phyloP scores from a whole-genome alignment of 2,113 vertebrate species.

The Oostethus manadensis region DNA sequence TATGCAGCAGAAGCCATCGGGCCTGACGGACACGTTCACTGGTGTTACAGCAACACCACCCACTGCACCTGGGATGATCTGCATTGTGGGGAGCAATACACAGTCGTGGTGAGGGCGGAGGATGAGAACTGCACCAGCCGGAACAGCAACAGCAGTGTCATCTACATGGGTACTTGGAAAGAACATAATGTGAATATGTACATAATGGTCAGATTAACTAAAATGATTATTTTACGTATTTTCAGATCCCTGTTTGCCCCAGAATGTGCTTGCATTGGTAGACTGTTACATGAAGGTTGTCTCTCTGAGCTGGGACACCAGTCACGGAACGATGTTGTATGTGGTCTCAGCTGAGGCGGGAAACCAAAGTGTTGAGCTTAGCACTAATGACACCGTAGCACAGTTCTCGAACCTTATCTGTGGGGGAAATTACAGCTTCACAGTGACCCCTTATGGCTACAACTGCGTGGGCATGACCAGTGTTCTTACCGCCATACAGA shows the following conservation, averaged over 20 bases:
- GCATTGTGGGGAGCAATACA: slow-evolving; percentile 64
- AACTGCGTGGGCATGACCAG: slow-evolving; percentile 47
- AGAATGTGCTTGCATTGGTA: slow-evolving; percentile 41
- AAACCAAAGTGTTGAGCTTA: slow-evolving; percentile 13
- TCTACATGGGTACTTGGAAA: slow-evolving; percentile 52
- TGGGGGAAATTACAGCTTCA: slow-evolving; percentile 57
- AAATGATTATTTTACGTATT: slow-evolving; percentile 9
- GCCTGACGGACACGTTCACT: slow-evolving; percentile 28
- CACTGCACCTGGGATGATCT: slow-evolving; percentile 60
- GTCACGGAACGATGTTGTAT: slow-evolving; percentile 42
- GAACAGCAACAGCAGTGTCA: slow-evolving; percentile 48
- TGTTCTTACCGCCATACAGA: slow-evolving; percentile 29
- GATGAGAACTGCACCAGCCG: slow-evolving; percentile 49
- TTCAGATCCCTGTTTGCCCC: slow-evolving; percentile 61
- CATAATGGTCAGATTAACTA: background rate
- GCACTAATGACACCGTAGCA: slow-evolving; percentile 36
- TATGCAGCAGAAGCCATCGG: slow-evolving; percentile 38
- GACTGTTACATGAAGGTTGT: slow-evolving; percentile 45
- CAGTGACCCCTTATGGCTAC: slow-evolving; percentile 38
- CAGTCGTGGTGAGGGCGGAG: slow-evolving; percentile 49
- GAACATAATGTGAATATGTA: too few relatives aligned
- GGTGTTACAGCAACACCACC: slow-evolving; percentile 44
- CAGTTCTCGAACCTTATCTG: slow-evolving; percentile 50
- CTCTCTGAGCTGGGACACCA: slow-evolving; percentile 56
- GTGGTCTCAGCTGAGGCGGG: slow-evolving; percentile 30